Evolutionary conservation across 2,797 vertebrate species (phyloP).

Genomic region (Distichodus sexfasciatus): DNA sequence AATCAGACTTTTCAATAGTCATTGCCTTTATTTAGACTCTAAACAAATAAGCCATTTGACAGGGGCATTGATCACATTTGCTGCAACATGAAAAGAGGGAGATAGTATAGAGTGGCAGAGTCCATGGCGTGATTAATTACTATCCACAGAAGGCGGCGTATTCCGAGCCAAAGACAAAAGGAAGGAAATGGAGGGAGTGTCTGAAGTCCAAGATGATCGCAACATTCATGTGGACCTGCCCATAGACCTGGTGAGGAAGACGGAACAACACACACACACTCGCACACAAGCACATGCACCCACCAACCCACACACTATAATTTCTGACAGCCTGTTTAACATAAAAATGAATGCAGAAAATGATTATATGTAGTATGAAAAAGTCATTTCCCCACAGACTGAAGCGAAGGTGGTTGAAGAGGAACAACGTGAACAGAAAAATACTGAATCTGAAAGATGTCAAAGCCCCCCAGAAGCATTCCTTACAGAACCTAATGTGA

Average conservation of each 20-base stretch:
- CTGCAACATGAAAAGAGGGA: conserved; percentile 59
- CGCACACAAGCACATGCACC: neutral
- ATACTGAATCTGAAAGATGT: conserved; percentile 19
- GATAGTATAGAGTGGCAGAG: conserved; percentile 42
- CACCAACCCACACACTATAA: conserved; percentile 4
- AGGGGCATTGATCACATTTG: conserved; percentile 69
- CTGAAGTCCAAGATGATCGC: conserved; percentile 66
- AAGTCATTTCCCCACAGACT: conserved; percentile 51
- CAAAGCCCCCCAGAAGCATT: conserved; percentile 40
- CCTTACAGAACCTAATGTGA: conserved; percentile 34
- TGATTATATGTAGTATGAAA: neutral
- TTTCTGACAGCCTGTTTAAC: neutral
- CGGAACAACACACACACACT: neutral
- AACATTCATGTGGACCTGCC: conserved; percentile 67
- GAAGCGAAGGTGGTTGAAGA: conserved; percentile 66
- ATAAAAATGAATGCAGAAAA: conserved; percentile 29
- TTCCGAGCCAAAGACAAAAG: conserved; percentile 67
- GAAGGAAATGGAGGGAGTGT: conserved; percentile 62
- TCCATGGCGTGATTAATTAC: conserved; percentile 71
- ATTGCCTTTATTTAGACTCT: conserved; percentile 54
- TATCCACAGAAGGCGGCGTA: conserved; percentile 70
- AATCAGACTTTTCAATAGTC: conserved; percentile 50
- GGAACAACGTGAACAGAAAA: conserved; percentile 46
- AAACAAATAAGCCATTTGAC: conserved; percentile 69
- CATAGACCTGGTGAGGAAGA: conserved; percentile 62